Conservation (phyloP, 2,888 invertebrate genomes). For the Hyles lineata region DNA sequence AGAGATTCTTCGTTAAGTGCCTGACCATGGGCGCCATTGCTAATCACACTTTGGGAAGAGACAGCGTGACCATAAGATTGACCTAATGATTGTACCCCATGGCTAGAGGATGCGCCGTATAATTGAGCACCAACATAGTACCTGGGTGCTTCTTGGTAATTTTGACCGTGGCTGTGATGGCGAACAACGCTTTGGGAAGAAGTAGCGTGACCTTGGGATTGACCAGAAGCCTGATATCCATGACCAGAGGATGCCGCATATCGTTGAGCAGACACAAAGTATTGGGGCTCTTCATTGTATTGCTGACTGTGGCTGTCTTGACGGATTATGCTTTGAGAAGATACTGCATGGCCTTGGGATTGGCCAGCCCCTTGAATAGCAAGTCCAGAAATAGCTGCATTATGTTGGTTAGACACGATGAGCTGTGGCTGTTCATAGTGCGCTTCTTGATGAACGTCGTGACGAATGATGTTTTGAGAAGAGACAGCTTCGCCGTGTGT, state of each 20-base stretch:
- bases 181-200: conserved; percentile 53
- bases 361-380: neutral
- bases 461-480: conserved; percentile 27
- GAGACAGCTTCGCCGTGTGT: conserved; percentile 14
- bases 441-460: conserved; percentile 26
- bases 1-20: neutral
- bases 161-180: conserved; percentile 33
- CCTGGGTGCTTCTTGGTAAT: neutral
- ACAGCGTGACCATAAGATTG: conserved; percentile 10
- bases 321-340: conserved; percentile 58
- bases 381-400: conserved; percentile 37
- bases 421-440: conserved; percentile 30
- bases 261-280: neutral
- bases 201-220: conserved; percentile 45
- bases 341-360: conserved; percentile 35
- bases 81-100: conserved; percentile 2
- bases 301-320: conserved; percentile 43
- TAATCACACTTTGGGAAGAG: conserved; percentile 11
- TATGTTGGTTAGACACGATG: conserved; percentile 40
- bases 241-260: neutral
- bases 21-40: conserved; percentile 26
- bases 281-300: conserved; percentile 31
- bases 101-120: neutral
- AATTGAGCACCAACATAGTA: neutral
- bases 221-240: conserved; percentile 22